Base-by-base conservation (phyloP, 1,140 invertebrate genomes). In the Calephelis virginiensis region DNA sequence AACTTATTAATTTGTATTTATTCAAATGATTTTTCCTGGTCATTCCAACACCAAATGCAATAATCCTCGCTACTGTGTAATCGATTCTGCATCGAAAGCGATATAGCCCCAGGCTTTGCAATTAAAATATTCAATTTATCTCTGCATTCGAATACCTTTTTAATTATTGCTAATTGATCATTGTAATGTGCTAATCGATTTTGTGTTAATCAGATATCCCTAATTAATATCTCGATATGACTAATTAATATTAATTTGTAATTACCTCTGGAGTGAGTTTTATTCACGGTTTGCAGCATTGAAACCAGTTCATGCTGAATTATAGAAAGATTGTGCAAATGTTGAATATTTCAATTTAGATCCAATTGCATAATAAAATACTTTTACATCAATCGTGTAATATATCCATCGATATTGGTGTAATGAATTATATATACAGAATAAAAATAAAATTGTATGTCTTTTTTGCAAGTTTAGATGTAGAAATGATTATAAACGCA, bases 71-170 rank as follows among this genome's bases (percentile, higher is more conserved):
- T 28, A 37, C 14, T 28, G 11, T 28, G 43, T 61, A 69, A 73
- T 75, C 73, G 68, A 77, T 75, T 80, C 69, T 50, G 65, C 71
- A 67, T 68, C 71, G 69, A 75, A 72, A 69, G 67, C 68, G 69
- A 64, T 61, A 60, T 67, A 68, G 61, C 60, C 68, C 65, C 59
- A 64, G 59, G 62, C 67, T 74, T 70, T 64, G 64, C 73, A 71
- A 75, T 75, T 73, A 72, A 76, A 77, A 75, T 74, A 79, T 73
- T 79, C 71, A 75, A 77, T 79, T 75, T 67, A 77, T 75, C 69
- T 63, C 63, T 28, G 13, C 11, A 28, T 6, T 11, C 50, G 50
- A 56, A 56, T 56, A 56, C 50, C 43, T 68, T 72, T 72, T 73
- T 72, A 75, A 78, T 75, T 75, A 71, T 67, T 61, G 60, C 61